Base-by-base conservation (phyloP, 1,140 invertebrate genomes). In the Pseudomyrmex sp. region DNA sequence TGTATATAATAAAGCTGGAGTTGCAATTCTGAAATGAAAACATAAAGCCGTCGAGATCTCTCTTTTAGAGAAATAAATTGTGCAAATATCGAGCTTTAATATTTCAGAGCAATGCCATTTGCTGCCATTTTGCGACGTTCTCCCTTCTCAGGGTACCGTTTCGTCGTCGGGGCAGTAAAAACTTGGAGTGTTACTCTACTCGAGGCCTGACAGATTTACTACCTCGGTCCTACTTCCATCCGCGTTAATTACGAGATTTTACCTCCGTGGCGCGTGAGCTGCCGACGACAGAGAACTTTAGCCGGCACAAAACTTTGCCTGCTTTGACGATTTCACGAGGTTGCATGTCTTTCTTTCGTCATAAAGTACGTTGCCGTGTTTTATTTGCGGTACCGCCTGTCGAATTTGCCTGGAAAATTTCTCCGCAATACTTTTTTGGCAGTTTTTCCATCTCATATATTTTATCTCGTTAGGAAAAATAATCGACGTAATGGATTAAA, bases 171-270 rank as follows among this genome's bases (percentile, higher is more conserved):
- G 73, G 70, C 79, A 87, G 66, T 89, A 83, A 87, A 89, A 90
- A 87, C 84, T 87, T 85, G 61, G 74, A 86, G 88, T 85, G 85
- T 84, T 87, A 88, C 79, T 85, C 82, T 61, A 87, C 73, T 85
- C 82, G 59, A 56, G 83, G 50, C 66, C 82, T 86, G 84, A 69
- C 84, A 90, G 88, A 90, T 90, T 91, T 90, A 91, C 83, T 87
- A 83, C 85, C 61, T 56, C 80, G 85, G 83, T 89, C 90, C 46
- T 88, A 87, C 87, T 91, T 90, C 82, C 83, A 83, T 79, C 85
- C 74, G 85, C 87, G 87, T 90, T 90, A 90, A 90, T 91, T 91
- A 87, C 85, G 65, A 77, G 88, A 90, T 90, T 89, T 88, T 88
- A 87, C 84, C 86, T 85, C 85, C 65, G n/a, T 9, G 35, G 7